Evolutionary conservation across 2,888 invertebrate species (phyloP).

Genomic region (Microdon myrmicae): DNA sequence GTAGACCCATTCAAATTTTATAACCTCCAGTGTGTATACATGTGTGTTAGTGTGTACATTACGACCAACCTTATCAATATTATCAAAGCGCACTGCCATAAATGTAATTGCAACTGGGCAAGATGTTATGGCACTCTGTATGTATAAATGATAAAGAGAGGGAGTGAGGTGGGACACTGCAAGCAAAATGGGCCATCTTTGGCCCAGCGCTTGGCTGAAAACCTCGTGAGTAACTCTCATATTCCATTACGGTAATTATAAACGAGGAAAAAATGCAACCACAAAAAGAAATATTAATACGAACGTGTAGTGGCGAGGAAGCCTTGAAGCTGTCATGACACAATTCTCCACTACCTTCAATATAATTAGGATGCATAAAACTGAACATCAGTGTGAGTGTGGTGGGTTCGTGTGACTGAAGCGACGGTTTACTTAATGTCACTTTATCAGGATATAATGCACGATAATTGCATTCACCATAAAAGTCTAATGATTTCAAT

Average conservation of each 20-base stretch:
- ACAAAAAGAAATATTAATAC: conserved; percentile 20
- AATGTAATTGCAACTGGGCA: too few relatives aligned
- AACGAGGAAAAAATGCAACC: conserved; percentile 10
- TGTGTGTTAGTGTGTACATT: conserved; percentile 3
- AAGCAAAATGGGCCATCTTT: too few relatives aligned
- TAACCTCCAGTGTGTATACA: too few relatives aligned
- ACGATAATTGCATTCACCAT: conserved; percentile 48
- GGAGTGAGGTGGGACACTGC: too few relatives aligned
- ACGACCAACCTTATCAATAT: conserved; percentile 24
- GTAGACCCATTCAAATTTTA: conserved; percentile 29
- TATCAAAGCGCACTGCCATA: conserved; percentile 24
- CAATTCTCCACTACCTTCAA: conserved; percentile 17
- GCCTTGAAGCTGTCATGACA: too few relatives aligned
- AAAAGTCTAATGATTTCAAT: conserved; percentile 51
- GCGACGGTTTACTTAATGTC: conserved; percentile 47
- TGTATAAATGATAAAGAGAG: conserved; percentile 8
- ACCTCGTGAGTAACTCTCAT: conserved; percentile 45
- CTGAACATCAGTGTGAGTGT: not conserved
- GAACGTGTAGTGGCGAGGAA: conserved; percentile 8
- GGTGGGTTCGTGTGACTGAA: conserved; percentile 11
- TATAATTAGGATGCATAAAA: conserved; percentile 45
- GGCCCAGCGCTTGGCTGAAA: conserved; percentile 18
- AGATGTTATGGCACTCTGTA: too few relatives aligned
- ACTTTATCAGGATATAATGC: conserved; percentile 47
- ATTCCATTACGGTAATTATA: conserved; percentile 51